These are phyloP conservation scores for Poecilia picta DNA, from an alignment of 2,797 vertebrate species.

Conservation along the genomic window DNA sequence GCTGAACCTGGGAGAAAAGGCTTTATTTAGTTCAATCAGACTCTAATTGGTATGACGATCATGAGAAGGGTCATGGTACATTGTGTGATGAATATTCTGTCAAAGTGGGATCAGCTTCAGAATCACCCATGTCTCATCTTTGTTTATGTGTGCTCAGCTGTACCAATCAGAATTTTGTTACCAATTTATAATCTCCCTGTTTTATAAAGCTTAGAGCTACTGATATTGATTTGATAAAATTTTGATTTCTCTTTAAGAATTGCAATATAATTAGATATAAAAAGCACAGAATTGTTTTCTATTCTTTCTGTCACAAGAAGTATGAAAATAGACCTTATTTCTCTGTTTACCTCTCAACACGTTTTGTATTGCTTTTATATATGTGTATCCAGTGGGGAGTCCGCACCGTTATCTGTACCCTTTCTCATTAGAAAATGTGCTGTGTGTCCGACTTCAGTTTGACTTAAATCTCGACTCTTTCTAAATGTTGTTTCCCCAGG, in stretches of 20 bases:
- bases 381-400: not conserved
- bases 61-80: constrained; percentile 50
- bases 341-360: not conserved
- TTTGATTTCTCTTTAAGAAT: not conserved
- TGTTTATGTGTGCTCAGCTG: constrained; percentile 53
- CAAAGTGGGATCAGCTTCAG: constrained; percentile 42
- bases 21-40: constrained; percentile 63
- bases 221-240: not conserved
- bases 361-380: not conserved
- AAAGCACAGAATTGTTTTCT: not conserved
- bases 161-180: constrained; percentile 31
- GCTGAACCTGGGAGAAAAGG: constrained; percentile 45
- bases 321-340: not conserved
- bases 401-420: not conserved
- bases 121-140: constrained; percentile 52
- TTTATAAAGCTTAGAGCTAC: not conserved
- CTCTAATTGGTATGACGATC: constrained; percentile 52
- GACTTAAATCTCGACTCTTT: not conserved
- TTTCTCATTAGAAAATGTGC: constrained; percentile 9
- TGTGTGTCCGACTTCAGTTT: not conserved
- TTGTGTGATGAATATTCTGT: constrained; percentile 38
- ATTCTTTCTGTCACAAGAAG: not conserved
- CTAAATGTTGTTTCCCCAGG: not conserved
- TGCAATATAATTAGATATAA: not conserved
- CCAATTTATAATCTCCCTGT: not conserved